Evolutionary conservation across 2,888 invertebrate species (phyloP).

Genomic region (Habroteleia sp.): DNA sequence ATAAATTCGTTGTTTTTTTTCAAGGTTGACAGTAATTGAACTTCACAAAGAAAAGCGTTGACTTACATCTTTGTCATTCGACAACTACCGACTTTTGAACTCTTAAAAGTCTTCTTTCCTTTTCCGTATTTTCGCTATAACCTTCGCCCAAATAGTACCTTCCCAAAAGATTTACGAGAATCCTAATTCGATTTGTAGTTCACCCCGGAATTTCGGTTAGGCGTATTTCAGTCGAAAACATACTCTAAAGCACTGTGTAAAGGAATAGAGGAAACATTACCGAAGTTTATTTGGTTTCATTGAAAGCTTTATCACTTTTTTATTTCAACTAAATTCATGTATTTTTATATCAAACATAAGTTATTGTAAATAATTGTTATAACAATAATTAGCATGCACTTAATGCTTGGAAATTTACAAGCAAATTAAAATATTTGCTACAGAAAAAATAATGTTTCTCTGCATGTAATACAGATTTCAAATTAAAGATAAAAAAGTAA

Average conservation of each 20-base stretch:
- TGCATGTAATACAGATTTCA: no score
- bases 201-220: conserved; percentile 69
- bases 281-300: no score
- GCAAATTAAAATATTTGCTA: no score
- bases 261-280: background rate
- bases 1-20: no score
- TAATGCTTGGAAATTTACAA: no score
- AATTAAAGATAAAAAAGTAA: no score
- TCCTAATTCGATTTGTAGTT: conserved; percentile 72
- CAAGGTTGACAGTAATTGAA: conserved; percentile 48
- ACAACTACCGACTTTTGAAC: conserved; percentile 54
- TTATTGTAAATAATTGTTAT: no score
- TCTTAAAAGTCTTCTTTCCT: conserved; percentile 34
- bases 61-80: conserved; percentile 49
- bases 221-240: conserved; percentile 63
- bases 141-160: conserved; percentile 22
- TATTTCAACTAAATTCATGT: no score
- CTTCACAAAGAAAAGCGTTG: conserved; percentile 32
- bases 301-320: no score
- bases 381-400: no score
- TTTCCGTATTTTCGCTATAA: conserved; percentile 19
- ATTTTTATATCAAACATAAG: no score
- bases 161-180: conserved; percentile 69
- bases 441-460: no score
- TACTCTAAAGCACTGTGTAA: conserved; percentile 6